Evolutionary conservation across 2,113 vertebrate species (phyloP), one percentile per base, ranked within the genome.

Genomic region (Chrysemys picta): DNA sequence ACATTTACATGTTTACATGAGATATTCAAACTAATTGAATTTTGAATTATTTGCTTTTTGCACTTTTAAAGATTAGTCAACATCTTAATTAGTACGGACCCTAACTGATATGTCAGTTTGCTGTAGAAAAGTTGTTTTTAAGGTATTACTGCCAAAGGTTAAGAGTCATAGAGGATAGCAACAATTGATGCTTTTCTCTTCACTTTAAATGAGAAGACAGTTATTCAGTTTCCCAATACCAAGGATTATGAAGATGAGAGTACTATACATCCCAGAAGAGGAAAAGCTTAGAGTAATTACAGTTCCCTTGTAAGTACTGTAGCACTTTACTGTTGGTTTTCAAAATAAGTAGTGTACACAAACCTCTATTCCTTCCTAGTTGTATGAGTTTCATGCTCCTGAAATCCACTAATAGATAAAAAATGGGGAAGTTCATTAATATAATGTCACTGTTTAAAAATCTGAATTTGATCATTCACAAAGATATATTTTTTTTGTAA

Each of bases 171-270:
- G 93, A 97, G 92, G 95, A 97, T 87, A 94, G 91, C 93, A 84
- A 88, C 94, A 97, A 97, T 93, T 91, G 82, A 93, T 91, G 95
- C 94, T 97, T 97, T 95, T 94, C 93, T 93, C 72, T 98, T 96
- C 93, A 94, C 90, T 97, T 97, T 97, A 96, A 97, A 94, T 89
- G 97, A 97, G 96, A 98, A 9, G 1, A 96, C 91, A 91, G 84
- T 97, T 96, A 98, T 86, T 97, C 91, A 90, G 85, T 93, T 96
- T 95, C 95, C 97, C 95, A 97, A 80, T 92, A 89, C 87, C 91
- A 93, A 93, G 95, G 93, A 98, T 98, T 97, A 97, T 91, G 84
- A 98, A 97, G 96, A 98, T 97, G 95, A 97, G 95, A 98, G 97
- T 85, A 87, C 54, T 93, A 49, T 62, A 95, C 82, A 96, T 85